A percentile compares a stretch with the other conserved stretches of the same genome.
These are phyloP conservation scores for Megalopta genalis DNA, from an alignment of 1,140 invertebrate genomes.

Conservation along the genomic window DNA sequence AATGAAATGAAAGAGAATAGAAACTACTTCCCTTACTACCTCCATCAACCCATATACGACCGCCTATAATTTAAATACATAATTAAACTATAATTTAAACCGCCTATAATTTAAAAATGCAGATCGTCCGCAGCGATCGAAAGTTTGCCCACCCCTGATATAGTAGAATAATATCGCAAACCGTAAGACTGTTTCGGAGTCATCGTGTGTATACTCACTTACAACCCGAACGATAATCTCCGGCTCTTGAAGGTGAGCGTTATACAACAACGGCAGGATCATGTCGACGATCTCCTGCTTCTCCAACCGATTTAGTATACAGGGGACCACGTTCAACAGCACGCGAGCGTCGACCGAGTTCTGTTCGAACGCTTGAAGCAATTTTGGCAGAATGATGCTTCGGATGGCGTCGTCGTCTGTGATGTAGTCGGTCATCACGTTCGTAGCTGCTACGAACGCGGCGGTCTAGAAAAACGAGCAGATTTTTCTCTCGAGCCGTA, in stretches of 20 bases:
- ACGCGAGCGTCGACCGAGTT: constrained; percentile 89
- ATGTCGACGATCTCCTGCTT: constrained; percentile 94
- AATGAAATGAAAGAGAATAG: too few species aligned
- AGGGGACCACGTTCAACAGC: constrained; percentile 87
- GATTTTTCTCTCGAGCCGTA: not conserved
- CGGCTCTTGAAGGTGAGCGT: constrained; percentile 92
- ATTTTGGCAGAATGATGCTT: constrained; percentile 91
- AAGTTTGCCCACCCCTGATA: too few species aligned
- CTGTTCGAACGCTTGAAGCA: constrained; percentile 93
- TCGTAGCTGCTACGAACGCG: constrained; percentile 93
- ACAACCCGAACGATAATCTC: constrained; percentile 89
- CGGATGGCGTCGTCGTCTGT: constrained; percentile 92
- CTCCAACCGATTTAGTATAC: constrained; percentile 91
- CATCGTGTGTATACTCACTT: constrained; percentile 84
- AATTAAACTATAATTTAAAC: too few species aligned
- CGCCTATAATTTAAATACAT: too few species aligned
- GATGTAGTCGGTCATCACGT: constrained; percentile 91
- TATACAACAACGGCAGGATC: constrained; percentile 93
- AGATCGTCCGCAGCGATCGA: too few species aligned
- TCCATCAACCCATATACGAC: too few species aligned
- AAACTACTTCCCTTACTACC: too few species aligned
- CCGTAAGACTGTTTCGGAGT: too few species aligned
- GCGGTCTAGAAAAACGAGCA: constrained; percentile 84
- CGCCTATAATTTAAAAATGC: too few species aligned
- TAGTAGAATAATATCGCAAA: too few species aligned